These are phyloP conservation scores for Linepithema humile DNA, from an alignment of 1,140 invertebrate genomes.

Conservation along the genomic window DNA sequence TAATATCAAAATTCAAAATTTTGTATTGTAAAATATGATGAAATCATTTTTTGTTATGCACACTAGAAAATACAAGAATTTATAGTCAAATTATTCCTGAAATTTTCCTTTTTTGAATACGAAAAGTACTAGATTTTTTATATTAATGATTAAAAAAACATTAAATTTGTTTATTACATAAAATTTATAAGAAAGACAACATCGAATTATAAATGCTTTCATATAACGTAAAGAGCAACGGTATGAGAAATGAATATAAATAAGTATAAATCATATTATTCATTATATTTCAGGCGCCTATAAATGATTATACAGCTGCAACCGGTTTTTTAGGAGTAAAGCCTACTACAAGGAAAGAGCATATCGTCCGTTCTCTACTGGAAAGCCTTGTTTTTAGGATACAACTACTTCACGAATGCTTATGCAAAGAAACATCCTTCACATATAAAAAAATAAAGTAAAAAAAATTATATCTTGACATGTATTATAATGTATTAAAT, in stretches of 20 bases:
- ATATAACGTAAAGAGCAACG: background rate
- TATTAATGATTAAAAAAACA: background rate
- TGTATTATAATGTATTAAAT: background rate
- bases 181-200: background rate
- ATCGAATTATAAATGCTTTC: background rate
- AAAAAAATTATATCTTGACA: constrained; percentile 41
- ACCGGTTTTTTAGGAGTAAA: constrained; percentile 94
- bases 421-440: constrained; percentile 88
- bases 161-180: background rate
- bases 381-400: constrained; percentile 95
- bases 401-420: constrained; percentile 89
- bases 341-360: constrained; percentile 90
- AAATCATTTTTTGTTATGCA: background rate
- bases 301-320: constrained; percentile 93
- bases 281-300: constrained; percentile 89
- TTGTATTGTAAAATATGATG: background rate
- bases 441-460: constrained; percentile 87
- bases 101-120: background rate
- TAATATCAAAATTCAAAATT: background rate
- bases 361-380: constrained; percentile 92
- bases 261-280: background rate
- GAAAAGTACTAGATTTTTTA: background rate
- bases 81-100: constrained; percentile 1
- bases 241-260: background rate
- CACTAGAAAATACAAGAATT: background rate